phyloP scores from a whole-genome alignment of 2,888 invertebrate genomes.

The Neoaliturus tenellus region DNA sequence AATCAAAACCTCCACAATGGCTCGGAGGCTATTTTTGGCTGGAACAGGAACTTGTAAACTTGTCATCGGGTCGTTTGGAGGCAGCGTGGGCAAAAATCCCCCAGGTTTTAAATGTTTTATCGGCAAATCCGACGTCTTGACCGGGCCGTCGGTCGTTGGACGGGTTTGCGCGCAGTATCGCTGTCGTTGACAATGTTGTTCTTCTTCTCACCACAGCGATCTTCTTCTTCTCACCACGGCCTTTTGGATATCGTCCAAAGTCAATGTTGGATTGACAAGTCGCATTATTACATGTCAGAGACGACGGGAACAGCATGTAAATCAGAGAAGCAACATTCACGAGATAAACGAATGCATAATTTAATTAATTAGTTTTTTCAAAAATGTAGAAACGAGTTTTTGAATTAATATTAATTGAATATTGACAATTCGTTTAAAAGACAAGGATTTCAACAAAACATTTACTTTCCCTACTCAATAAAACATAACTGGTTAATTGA shows the following conservation, averaged over 20 bases:
- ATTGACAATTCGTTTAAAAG: no score
- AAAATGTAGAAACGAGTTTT: neutral
- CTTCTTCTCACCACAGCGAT: conserved; percentile 6
- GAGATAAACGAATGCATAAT: neutral
- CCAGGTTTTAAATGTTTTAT: conserved; percentile 47
- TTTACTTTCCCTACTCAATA: no score
- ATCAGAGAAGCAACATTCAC: neutral
- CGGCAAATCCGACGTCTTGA: conserved; percentile 30
- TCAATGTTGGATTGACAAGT: conserved; percentile 32
- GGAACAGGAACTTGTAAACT: conserved; percentile 50
- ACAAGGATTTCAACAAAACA: no score
- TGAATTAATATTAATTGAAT: no score
- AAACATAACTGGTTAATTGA: no score
- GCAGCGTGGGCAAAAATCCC: conserved; percentile 12
- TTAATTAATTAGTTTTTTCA: conserved; percentile 10
- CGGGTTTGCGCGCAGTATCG: conserved; percentile 2
- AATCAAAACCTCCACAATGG: conserved; percentile 17
- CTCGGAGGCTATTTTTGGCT: conserved; percentile 33
- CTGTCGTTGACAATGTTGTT: conserved; percentile 14
- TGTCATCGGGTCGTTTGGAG: conserved; percentile 34
- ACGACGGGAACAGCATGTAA: neutral
- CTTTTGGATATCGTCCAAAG: neutral
- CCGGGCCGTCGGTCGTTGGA: conserved; percentile 10
- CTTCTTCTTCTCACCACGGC: neutral
- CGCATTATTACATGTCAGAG: conserved; percentile 11